Conservation (phyloP, 2,888 invertebrate genomes). For the Tupiocoris notatus region DNA sequence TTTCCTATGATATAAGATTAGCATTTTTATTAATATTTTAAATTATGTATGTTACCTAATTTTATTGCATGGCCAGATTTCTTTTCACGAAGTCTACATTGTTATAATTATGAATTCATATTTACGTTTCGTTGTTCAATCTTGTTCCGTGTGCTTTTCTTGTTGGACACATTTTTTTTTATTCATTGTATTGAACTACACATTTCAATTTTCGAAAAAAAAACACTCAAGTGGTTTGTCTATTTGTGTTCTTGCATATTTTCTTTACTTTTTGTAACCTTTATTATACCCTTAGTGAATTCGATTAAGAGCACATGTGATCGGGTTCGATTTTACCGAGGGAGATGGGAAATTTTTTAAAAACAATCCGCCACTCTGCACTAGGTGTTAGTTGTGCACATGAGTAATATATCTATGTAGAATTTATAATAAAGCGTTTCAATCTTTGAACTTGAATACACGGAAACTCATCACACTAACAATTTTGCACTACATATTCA, state of each 20-base stretch:
- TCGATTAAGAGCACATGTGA: conserved; percentile 13
- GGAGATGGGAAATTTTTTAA: neutral
- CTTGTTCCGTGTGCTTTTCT: neutral
- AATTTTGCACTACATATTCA: too few species aligned
- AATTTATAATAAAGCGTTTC: too few species aligned
- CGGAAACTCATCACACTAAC: too few species aligned
- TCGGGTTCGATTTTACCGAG: conserved; percentile 9
- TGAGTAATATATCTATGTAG: conserved; percentile 20
- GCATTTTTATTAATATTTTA: too few species aligned
- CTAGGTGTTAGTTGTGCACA: conserved; percentile 19
- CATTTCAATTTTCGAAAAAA: neutral
- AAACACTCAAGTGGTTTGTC: neutral
- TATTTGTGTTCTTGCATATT: neutral
- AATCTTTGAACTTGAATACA: too few species aligned
- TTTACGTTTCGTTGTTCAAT: neutral
- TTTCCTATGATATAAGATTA: too few species aligned
- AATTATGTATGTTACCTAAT: too few species aligned
- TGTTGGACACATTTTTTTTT: neutral
- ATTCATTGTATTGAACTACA: neutral
- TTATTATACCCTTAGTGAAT: neutral
- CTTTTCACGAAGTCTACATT: neutral
- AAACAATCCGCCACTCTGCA: conserved; percentile 31
- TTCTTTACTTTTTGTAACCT: neutral
- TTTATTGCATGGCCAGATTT: neutral
- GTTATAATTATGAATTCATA: neutral